Evolutionary conservation across 2,888 invertebrate species (phyloP).

Genomic region (Coelinius sp.): DNA sequence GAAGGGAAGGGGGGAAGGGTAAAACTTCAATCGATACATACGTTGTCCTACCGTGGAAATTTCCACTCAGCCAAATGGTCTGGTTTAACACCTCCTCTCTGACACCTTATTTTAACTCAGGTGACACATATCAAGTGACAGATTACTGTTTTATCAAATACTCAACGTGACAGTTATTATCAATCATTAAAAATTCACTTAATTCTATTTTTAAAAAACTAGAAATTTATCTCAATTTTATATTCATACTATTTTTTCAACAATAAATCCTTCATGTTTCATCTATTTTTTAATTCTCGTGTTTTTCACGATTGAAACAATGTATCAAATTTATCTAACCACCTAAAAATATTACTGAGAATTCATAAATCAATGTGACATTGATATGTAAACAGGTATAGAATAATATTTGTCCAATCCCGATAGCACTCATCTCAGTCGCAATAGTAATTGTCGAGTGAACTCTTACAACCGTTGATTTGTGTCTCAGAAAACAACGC

Average conservation of each 20-base stretch:
- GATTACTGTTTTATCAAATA: not conserved
- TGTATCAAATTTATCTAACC: too few species aligned
- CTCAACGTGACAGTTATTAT: not conserved
- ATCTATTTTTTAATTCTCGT: too few species aligned
- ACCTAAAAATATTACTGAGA: too few species aligned
- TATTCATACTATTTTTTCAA: too few species aligned
- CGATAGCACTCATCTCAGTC: not conserved
- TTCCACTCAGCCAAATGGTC: constrained; percentile 51
- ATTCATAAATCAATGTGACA: too few species aligned
- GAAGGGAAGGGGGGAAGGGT: constrained; percentile 30
- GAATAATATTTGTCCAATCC: too few species aligned
- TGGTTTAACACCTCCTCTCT: not conserved
- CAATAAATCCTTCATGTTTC: too few species aligned
- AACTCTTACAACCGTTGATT: not conserved
- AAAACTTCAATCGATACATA: constrained; percentile 56
- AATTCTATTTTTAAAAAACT: not conserved
- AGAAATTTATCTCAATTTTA: too few species aligned
- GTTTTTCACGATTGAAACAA: too few species aligned
- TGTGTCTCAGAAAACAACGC: not conserved
- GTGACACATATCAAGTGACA: not conserved
- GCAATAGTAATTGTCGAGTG: not conserved
- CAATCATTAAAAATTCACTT: not conserved
- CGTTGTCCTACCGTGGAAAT: constrained; percentile 56
- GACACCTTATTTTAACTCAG: not conserved
- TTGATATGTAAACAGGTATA: too few species aligned